Conservation (phyloP, 1,140 invertebrate genomes). For the Latrodectus geometricus region DNA sequence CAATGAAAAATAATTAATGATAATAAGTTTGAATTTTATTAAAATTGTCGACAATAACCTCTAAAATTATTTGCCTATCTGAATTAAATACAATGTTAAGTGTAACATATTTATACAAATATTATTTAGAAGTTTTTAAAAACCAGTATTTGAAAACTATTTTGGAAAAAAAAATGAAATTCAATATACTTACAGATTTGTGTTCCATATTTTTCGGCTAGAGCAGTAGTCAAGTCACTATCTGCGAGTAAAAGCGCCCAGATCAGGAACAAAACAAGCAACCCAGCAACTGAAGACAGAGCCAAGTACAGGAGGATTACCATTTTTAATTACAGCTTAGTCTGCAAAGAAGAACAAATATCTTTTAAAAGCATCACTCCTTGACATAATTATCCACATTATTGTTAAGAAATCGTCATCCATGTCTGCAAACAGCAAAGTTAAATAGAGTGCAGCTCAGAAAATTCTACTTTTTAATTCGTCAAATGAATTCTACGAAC, state of each 20-base stretch:
- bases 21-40: no score
- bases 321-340: not conserved
- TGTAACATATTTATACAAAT: no score
- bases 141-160: no score
- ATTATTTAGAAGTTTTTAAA: no score
- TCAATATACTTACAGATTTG: constrained; percentile 24
- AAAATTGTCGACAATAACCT: no score
- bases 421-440: not conserved
- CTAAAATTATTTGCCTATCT: no score
- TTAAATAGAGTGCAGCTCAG: no score
- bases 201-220: constrained; percentile 40
- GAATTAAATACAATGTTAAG: no score
- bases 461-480: no score
- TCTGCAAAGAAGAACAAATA: not conserved
- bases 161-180: no score
- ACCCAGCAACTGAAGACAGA: not conserved
- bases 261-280: not conserved
- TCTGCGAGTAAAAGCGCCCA: constrained; percentile 40
- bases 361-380: not conserved
- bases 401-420: not conserved
- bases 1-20: no score
- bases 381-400: not conserved
- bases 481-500: no score
- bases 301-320: not conserved
- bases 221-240: constrained; percentile 5